Base-by-base conservation (phyloP, 1,140 invertebrate genomes). In the Ostrea edulis region DNA sequence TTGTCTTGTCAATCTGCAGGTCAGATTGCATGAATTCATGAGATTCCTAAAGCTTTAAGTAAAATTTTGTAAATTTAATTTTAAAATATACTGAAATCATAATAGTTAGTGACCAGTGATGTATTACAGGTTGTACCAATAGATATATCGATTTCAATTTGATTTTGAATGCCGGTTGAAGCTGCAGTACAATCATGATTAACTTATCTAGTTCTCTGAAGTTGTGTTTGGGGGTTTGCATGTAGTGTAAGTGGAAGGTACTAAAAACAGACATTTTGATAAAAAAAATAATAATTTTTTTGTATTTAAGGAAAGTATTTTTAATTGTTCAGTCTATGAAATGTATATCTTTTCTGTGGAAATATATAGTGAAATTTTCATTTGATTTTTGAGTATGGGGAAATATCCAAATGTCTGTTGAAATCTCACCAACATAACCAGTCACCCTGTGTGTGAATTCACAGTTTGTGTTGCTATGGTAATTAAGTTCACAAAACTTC, bases 201-300 rank as follows among this genome's bases (percentile, higher is more conserved):
- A 1, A 12, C 5, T 77, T 77, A 3, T 29, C 3, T 11, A 8
- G 11, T 29, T 2, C 68, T 77, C 68, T 77, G 68, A 77, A 77
- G 68, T 77, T 14, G 53, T 83, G 82, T 83, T 83, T 52, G 82
- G 82, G 82, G 82, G 82, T 52, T 53, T 83, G 82, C 82, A 83
- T 83, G 82, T 83, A 52, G 14, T 83, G 82, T 83, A 83, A 83
- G 82, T 83, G 82, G 82, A 83, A 83, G 82, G 53, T 53, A 54
- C 12, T 83, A 83, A 53, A 62, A 35, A 77, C 22, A 77, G 68
- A 77, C 68, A 77, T 77, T 35, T 77, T 77, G 68, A 77, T 77
- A 3, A 12, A n/a, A 7, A 62, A 17, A 44, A 44, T 2, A 44
- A 44, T n/a, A n/a, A n/a, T n/a, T n/a, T 5, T 11, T 54, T 58